Base-by-base conservation (phyloP, 2,888 invertebrate genomes). In the Melieria crassipennis region DNA sequence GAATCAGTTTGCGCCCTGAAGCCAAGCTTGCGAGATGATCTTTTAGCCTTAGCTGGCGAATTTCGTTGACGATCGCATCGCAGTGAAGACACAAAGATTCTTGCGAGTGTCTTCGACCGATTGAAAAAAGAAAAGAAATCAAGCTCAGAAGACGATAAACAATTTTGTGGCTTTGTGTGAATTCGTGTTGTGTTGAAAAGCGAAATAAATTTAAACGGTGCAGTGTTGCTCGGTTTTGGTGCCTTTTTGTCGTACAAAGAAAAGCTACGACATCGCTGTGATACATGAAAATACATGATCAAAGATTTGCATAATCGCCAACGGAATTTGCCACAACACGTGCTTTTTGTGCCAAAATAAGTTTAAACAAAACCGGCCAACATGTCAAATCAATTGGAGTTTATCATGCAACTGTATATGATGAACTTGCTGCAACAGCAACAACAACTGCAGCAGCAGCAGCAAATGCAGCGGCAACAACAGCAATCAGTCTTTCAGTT, bases 331-430 rank as follows among this genome's bases (percentile, higher is more conserved):
- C 65, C 16, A 56, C 13, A 30, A 30, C 30, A 30, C 30, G 30
- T 71, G 68, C 7, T 52, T 47, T 69, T 69, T 65, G 55, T 58
- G 10, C 63, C 45, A 47, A 43, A 69, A 75, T 61, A 70, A 68
- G 30, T 30, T 30, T 30, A 62, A 56, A 46, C 43, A 61, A 10
- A 62, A 66, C 47, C 56, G 48, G 43, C 48, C 56, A 79, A 78
- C 72, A 85, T 85, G 85, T 81, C 84, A 52, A 81, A 81, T 68
- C 85, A 85, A 84, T 80, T 85, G 82, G 86, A 84, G 77, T 80
- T 86, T 69, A 79, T 84, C 58, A 85, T 85, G 85, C 85, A 85
- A 72, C 80, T 85, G 65, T 85, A 85, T 73, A 84, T 85, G 85
- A 85, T 85, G 84, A 85, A 85, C 73, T 78, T 85, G 76, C 75